Conservation (phyloP, 2,888 invertebrate species). For the Eudasyphora cyanicolor region DNA sequence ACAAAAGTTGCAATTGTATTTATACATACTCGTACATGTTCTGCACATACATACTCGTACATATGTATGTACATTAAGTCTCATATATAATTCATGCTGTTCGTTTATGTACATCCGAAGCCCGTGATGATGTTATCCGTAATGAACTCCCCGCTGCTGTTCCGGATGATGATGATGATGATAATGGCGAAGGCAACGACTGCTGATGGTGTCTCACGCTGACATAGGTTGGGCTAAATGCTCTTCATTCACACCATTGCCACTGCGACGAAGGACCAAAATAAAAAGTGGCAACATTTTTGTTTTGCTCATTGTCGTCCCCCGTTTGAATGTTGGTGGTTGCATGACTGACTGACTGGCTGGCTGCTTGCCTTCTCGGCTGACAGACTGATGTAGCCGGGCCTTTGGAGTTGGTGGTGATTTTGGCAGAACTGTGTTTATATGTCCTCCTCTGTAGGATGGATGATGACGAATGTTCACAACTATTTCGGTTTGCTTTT, state of each 20-base stretch:
- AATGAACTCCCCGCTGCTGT: background rate
- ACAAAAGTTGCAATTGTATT: background rate
- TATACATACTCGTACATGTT: too few relatives aligned
- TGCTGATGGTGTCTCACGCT: background rate
- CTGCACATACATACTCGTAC: too few relatives aligned
- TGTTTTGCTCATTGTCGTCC: background rate
- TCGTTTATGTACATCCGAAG: background rate
- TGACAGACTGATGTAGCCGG: background rate
- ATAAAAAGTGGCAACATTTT: background rate
- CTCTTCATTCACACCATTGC: background rate
- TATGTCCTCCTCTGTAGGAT: background rate
- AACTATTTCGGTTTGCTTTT: background rate
- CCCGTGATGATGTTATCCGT: background rate
- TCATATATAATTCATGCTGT: background rate
- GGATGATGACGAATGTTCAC: background rate
- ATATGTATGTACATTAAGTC: background rate
- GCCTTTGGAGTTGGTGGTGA: background rate
- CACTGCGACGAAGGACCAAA: conserved; percentile 19
- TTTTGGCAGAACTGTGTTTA: conserved; percentile 6
- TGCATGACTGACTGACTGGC: too few relatives aligned
- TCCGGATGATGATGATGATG: conserved; percentile 8
- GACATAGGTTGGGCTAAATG: conserved; percentile 22
- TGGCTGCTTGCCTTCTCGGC: too few relatives aligned
- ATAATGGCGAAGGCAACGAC: conserved; percentile 20
- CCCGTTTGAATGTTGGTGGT: conserved; percentile 15